Conservation (phyloP, 2,888 invertebrate species). For the Sabellastarte sp. region DNA sequence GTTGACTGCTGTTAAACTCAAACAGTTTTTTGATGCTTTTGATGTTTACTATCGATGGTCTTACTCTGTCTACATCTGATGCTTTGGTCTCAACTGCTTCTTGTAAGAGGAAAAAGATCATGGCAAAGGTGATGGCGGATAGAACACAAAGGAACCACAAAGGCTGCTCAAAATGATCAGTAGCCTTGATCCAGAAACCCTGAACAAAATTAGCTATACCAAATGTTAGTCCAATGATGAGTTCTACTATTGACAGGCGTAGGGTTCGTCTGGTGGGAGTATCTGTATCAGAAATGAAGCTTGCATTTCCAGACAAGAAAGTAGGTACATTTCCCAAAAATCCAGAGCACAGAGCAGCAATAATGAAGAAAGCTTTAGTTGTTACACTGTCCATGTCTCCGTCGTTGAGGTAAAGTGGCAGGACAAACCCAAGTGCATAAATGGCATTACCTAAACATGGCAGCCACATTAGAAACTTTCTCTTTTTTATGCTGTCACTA, state of each 20-base stretch:
- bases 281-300: constrained; percentile 35
- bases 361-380: constrained; percentile 23
- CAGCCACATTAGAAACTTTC: constrained; percentile 53
- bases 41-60: constrained; percentile 13
- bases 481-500: constrained; percentile 50
- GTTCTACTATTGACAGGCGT: constrained; percentile 32
- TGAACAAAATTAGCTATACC: constrained; percentile 26
- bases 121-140: constrained; percentile 41
- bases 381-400: constrained; percentile 22
- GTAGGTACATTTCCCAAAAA: constrained; percentile 26
- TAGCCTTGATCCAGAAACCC: constrained; percentile 26
- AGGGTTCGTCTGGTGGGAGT: constrained; percentile 25
- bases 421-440: constrained; percentile 42
- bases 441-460: constrained; percentile 50
- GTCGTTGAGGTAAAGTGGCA: constrained; percentile 26
- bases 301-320: constrained; percentile 32
- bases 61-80: constrained; percentile 7
- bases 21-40: constrained; percentile 24
- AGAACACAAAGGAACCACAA: constrained; percentile 53
- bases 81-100: constrained; percentile 20
- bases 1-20: constrained; percentile 26
- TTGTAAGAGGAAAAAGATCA: constrained; percentile 45
- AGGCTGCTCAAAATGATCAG: constrained; percentile 40
- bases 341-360: constrained; percentile 25
- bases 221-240: constrained; percentile 31